Evolutionary conservation across 2,888 invertebrate species (phyloP), one percentile per base, ranked within the genome.

Genomic region (Exephanes ischioxanthus): DNA sequence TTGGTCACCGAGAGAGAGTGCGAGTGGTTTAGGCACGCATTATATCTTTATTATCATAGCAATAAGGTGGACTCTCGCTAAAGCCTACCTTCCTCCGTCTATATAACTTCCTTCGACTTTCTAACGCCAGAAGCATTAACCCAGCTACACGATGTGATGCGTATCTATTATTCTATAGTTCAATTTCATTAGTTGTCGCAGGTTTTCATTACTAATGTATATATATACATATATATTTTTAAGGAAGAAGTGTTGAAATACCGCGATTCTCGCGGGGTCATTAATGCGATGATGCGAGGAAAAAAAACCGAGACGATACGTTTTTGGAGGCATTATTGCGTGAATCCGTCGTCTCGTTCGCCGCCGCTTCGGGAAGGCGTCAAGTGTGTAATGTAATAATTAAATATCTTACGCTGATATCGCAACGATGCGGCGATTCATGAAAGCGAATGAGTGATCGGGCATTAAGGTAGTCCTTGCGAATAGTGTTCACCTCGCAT

Each of bases 21-120:
- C 33, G 61, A 63, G 33, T 30, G 33, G 11, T n/a, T 26, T 11
- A n/a, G 30, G 63, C 83, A 63, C 68, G 76, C 53, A 41, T 61
- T 67, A 53, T 80, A 72, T 80, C 55, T 76, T 66, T 76, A 84
- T 84, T 84, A 76, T 80, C 58, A 76, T 80, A 80, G 51, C n/a
- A 37, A 45, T 80, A 80, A 80, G 80, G 80, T 30, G 33, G 63
- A 66, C 55, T 37, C 45, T 37, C 45, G 9, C 48, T 41, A 41
- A 41, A 41, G 41, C 11, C 41, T 63, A 51, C 51, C 58, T 70
- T 37, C 61, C n/a, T 70, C 61, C 78, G 30, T 61, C 66, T 48
- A 68, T 73, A 68, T 73, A 73, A 78, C 83, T 73, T 37, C 73
- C 41, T 78, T 22, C 51, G 61, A 79, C 83, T 83, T 83, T 83